A percentile compares a stretch with the other conserved stretches of the same genome.
phyloP scores from a whole-genome alignment of 2,888 invertebrate genomes.

The Siphlonurus alternatus region DNA sequence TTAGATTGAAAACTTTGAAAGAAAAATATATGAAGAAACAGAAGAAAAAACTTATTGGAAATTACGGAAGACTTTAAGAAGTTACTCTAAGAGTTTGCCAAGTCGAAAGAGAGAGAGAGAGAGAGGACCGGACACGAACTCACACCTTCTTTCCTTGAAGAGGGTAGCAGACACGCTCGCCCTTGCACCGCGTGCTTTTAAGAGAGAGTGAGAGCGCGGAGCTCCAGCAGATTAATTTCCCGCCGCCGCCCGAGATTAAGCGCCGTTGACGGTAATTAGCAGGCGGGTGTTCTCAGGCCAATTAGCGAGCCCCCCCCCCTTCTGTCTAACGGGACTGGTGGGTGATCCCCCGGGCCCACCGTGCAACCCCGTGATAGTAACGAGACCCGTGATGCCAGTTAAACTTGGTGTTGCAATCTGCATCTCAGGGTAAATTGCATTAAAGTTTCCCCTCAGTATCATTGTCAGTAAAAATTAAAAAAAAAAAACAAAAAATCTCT shows the following conservation, averaged over 20 bases:
- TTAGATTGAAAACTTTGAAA: too few relatives aligned
- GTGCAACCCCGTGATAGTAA: too few relatives aligned
- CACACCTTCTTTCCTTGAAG: background rate
- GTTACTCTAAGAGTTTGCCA: too few relatives aligned
- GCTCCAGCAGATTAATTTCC: background rate
- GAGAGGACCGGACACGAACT: background rate
- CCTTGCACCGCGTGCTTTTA: background rate
- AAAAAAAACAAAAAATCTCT: background rate
- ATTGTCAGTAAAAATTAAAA: background rate
- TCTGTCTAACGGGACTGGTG: too few relatives aligned
- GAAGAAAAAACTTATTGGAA: too few relatives aligned
- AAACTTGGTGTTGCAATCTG: background rate
- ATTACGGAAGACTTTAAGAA: too few relatives aligned
- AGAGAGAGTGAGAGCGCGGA: background rate
- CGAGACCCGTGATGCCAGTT: background rate
- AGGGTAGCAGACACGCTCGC: too few relatives aligned
- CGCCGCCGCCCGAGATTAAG: background rate
- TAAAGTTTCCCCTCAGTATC: background rate
- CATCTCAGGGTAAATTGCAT: background rate
- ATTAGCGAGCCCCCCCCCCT: background rate
- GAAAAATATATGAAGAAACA: too few relatives aligned
- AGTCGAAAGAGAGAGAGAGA: background rate
- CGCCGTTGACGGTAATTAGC: background rate
- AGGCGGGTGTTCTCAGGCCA: constrained; percentile 1
- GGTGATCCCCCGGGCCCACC: too few relatives aligned